Evolutionary conservation across 2,888 invertebrate genomes (phyloP).

Genomic region (Drosophila nr. medialis): DNA sequence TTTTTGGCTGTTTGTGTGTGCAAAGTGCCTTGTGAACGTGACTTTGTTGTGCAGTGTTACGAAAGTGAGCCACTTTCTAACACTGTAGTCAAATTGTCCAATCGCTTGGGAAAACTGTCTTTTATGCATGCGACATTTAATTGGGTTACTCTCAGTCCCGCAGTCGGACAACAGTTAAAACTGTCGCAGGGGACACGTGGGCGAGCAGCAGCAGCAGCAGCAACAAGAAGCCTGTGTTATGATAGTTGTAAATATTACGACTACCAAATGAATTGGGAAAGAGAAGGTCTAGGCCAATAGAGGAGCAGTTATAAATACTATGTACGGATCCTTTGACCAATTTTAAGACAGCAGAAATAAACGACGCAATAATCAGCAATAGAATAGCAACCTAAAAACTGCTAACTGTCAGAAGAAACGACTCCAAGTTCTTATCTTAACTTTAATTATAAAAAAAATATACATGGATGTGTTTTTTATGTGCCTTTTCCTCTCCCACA

Average conservation of each 20-base stretch:
- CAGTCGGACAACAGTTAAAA: conserved; percentile 39
- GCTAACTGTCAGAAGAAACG: neutral
- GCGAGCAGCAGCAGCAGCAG: conserved; percentile 16
- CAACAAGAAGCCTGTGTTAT: conserved; percentile 32
- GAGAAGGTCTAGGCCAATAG: conserved; percentile 22
- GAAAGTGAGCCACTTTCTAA: conserved; percentile 77
- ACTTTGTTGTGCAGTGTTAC: conserved; percentile 68
- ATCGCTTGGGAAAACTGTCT: conserved; percentile 36
- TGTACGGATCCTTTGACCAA: neutral
- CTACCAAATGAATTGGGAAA: conserved; percentile 26
- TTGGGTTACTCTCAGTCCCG: conserved; percentile 60
- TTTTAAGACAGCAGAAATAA: neutral
- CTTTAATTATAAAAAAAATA: neutral
- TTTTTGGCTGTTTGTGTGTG: conserved; percentile 17
- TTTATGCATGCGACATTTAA: conserved; percentile 59
- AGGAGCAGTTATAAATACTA: neutral
- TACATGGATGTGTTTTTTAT: neutral
- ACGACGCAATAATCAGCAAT: neutral
- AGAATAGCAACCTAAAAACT: neutral
- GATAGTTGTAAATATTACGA: conserved; percentile 44
- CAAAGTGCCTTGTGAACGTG: conserved; percentile 46
- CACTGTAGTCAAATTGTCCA: conserved; percentile 45
- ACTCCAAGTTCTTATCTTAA: neutral
- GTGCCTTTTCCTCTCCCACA: neutral
- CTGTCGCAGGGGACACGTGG: conserved; percentile 47